Percentiles rank a stretch among this genome's conserved stretches.
Conservation (phyloP, 2,797 vertebrate genomes). For the Nothura maculosa region DNA sequence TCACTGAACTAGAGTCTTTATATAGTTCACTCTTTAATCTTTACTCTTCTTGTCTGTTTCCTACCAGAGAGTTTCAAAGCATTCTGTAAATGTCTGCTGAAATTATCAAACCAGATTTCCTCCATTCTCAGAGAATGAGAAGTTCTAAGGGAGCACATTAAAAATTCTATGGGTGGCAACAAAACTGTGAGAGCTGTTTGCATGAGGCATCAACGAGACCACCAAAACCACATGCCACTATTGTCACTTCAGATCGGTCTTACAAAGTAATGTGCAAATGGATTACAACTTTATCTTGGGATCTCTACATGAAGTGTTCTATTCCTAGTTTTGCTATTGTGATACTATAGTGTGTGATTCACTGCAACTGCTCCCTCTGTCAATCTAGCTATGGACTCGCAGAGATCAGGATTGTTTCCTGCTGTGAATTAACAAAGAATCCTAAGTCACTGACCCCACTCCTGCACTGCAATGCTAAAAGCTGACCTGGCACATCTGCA, state of each 20-base stretch:
- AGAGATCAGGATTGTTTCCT: not conserved
- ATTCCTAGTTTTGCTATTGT: not conserved
- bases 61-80: not conserved
- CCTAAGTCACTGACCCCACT: not conserved
- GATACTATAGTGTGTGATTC: not conserved
- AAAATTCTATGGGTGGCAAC: not conserved
- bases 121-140: not conserved
- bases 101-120: conserved; percentile 23
- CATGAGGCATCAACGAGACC: not conserved
- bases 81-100: conserved; percentile 26
- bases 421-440: not conserved
- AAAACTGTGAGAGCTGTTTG: conserved; percentile 10
- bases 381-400: not conserved
- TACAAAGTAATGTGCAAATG: conserved; percentile 21
- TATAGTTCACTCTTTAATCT: too few species aligned
- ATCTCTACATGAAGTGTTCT: not conserved
- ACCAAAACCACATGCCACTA: not conserved
- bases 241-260: conserved; percentile 16
- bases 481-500: not conserved
- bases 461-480: not conserved
- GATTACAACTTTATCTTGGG: not conserved
- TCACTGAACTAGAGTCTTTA: too few species aligned
- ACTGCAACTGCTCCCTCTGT: not conserved
- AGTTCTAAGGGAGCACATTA: not conserved
- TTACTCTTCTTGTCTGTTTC: not conserved